These are phyloP conservation scores for Lucilia cuprina DNA, from an alignment of 1,140 invertebrate species.

Conservation along the genomic window DNA sequence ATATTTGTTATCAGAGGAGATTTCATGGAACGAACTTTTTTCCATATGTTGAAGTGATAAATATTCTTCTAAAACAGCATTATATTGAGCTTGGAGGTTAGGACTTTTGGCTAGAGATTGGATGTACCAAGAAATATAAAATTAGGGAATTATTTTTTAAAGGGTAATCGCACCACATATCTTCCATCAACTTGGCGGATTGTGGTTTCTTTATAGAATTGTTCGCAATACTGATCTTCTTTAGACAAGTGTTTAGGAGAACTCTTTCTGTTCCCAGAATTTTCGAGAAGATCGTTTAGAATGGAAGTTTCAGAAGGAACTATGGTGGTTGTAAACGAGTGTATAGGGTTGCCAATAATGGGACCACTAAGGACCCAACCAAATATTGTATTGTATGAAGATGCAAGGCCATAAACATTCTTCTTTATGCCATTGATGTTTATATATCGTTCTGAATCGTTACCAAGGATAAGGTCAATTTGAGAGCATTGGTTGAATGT, in stretches of 20 bases:
- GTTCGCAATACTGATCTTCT: not conserved
- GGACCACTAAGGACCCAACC: not conserved
- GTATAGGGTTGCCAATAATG: too few relatives aligned
- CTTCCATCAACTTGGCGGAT: not conserved
- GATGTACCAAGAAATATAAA: not conserved
- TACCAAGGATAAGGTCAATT: conserved; percentile 11
- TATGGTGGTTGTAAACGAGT: not conserved
- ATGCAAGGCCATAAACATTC: not conserved
- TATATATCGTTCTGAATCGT: not conserved
- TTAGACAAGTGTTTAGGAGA: not conserved
- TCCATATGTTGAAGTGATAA: conserved; percentile 9
- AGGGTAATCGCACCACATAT: not conserved
- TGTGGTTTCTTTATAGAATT: not conserved
- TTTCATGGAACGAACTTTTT: not conserved
- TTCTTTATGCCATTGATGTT: not conserved
- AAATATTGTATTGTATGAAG: not conserved
- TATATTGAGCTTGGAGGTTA: not conserved
- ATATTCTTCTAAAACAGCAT: conserved; percentile 27
- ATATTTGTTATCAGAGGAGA: not conserved
- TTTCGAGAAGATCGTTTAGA: not conserved
- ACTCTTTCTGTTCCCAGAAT: conserved; percentile 8
- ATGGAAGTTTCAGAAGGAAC: not conserved
- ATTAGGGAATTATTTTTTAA: not conserved
- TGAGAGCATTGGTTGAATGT: not conserved
- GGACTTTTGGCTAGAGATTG: not conserved